Base-by-base conservation (phyloP, 2,797 vertebrate species). In the Myripristis jacobus region DNA sequence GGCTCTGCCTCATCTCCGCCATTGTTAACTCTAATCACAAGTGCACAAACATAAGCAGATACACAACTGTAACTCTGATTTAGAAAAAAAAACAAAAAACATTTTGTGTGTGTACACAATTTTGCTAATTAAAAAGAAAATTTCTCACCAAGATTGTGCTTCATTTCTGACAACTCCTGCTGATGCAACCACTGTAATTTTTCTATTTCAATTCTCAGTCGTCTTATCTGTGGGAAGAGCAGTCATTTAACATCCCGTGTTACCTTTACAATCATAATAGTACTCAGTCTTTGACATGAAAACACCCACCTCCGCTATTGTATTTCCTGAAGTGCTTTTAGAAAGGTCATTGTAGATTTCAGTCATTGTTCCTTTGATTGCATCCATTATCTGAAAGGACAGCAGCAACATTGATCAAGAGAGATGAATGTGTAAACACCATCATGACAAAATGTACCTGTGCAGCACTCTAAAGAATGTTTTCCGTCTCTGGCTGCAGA, bases 301-400 rank as follows among this genome's bases (percentile, higher is more conserved):
- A 77, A 81, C 41, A 79, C 92, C 57, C 66, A 98, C 98, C 95
- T 99, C 97, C 22, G 96, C 95, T 88, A 99, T 95, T 47, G 97
- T 98, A 84, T 96, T 99, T 67, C 97, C 98, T 1, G 98, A 96
- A 19, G 96, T 97, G 90, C 94, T 98, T 93, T 97, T 98, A 47
- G 97, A 98, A 66, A 99, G 96, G 80, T 99, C 97, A 1, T 98
- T 98, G 86, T 98, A 99, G 80, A 99, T 98, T 92, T 99, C 98
- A 0, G 97, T 98, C 97, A 99, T 97, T 5, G 98, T 99, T 82
- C 97, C 98, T 93, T 99, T 99, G 83, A 99, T 98, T 16, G 97
- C 94, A 70, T 99, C 98, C 98, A 99, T 97, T 85, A 99, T 98
- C 98, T 99, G 87, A 70, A 92, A 80, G 85, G 2, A 87, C 52